Base-by-base conservation (phyloP, 1,140 invertebrate species). In the Halictus rubicundus region DNA sequence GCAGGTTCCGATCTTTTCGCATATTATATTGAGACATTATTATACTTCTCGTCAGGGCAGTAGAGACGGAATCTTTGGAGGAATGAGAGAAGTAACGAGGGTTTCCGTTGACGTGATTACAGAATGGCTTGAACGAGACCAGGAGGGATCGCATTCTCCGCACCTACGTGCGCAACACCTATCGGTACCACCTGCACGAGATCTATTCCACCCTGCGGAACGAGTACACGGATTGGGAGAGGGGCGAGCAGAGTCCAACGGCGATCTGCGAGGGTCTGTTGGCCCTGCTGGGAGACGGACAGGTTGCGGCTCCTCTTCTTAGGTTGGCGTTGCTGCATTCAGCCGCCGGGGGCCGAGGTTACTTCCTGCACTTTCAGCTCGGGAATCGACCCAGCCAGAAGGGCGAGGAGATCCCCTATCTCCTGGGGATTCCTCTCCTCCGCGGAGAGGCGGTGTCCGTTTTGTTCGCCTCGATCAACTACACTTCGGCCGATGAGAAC, bases 321-420 rank as follows among this genome's bases (percentile, higher is more conserved):
- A 94, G 96, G 86, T 93, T 97, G 63, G 97, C 96, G 1, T 96
- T 97, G 80, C 94, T 98, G 61, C 97, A 98, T 91, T 96, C 96
- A 9, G 91, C 96, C 82, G 94, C 95, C 16, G 96, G 96, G 16
- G 96, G 96, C 42, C 96, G 95, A 21, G 97, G 97, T 2, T 98
- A 96, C 91, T 97, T 97, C 91, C 95, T 98, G 71, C 96, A 98
- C 91, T 98, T 98, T 92, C 96, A 97, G 79, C 97, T 94, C 96
- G 96, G 94, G 95, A 89, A 94, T 94, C 80, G 97, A 96, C 61
- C 97, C 95, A 93, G 92, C 66, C 96, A 98, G 69, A 95, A 96
- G 83, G 98, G 98, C n/a, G 98, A 99, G 91, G 98, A 99, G 91
- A 93, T 99, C 86, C 97, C 98, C 37, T 99, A 98, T 90, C 95